Percentiles rank a stretch among this genome's conserved stretches.
Conservation (phyloP, 2,888 invertebrate species). For the Amphipoea lucens region DNA sequence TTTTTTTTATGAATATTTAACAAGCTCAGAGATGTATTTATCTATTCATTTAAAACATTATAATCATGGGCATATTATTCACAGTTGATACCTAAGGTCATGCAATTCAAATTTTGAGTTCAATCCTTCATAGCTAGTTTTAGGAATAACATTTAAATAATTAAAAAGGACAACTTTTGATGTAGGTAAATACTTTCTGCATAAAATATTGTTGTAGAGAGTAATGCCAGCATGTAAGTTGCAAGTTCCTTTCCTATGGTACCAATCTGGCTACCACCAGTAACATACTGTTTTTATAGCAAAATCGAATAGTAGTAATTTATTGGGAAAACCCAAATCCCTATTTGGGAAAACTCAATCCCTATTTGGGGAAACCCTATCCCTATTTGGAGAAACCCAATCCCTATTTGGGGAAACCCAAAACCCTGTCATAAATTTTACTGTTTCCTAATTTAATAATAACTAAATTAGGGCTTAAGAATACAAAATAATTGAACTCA, state of each 20-base stretch:
- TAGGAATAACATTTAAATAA: constrained; percentile 1
- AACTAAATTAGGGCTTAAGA: not conserved
- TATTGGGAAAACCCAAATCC: not conserved
- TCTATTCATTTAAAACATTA: not conserved
- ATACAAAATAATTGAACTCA: constrained; percentile 81
- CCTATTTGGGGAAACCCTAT: not conserved
- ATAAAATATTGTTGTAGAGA: not conserved
- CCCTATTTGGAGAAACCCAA: not conserved
- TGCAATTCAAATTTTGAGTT: constrained; percentile 16
- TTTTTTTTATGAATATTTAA: no score
- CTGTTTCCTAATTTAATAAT: not conserved
- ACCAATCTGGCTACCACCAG: not conserved
- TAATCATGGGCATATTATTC: not conserved
- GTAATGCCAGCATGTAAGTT: not conserved
- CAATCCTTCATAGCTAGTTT: not conserved
- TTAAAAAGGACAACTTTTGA: not conserved
- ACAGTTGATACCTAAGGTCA: constrained; percentile 1
- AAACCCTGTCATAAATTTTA: not conserved
- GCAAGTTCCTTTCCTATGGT: not conserved
- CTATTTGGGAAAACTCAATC: not conserved
- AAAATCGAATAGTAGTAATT: not conserved
- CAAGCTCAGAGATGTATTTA: no score
- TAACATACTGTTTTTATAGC: not conserved
- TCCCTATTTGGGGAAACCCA: no score
- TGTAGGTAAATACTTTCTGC: not conserved